Percentiles rank a stretch among this genome's conserved stretches.
Evolutionary conservation across 2,113 vertebrate species (phyloP).

Genomic region (Oreamnos americanus): DNA sequence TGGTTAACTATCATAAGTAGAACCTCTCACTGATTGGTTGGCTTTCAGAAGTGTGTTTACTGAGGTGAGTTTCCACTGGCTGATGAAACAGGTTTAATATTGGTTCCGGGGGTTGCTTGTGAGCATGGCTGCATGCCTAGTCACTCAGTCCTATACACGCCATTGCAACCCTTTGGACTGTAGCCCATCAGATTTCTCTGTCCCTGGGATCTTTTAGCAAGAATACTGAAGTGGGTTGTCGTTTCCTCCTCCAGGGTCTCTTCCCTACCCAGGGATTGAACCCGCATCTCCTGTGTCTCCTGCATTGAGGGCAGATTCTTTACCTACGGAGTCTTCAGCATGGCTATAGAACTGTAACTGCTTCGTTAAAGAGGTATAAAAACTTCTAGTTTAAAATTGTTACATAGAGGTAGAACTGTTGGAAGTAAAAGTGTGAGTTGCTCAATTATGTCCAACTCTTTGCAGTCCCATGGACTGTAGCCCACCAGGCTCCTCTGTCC

Average conservation of each 20-base stretch:
- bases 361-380: neutral
- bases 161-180: neutral
- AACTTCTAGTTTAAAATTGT: neutral
- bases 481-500: neutral
- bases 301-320: neutral
- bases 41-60: neutral
- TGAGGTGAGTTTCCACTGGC: neutral
- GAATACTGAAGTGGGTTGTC: neutral
- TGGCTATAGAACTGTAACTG: neutral
- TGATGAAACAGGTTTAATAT: neutral
- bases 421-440: neutral
- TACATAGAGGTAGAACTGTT: neutral
- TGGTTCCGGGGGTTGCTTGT: neutral
- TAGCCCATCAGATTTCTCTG: neutral
- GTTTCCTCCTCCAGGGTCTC: neutral
- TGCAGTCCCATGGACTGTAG: neutral
- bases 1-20: neutral
- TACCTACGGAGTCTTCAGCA: neutral
- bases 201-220: neutral
- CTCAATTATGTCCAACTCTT: neutral
- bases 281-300: rapidly evolving
- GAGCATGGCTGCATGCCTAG: neutral
- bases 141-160: neutral
- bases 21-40: neutral
- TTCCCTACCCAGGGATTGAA: neutral